Conservation (phyloP, 2,113 vertebrate genomes). For the Tragelaphus strepsiceros region DNA sequence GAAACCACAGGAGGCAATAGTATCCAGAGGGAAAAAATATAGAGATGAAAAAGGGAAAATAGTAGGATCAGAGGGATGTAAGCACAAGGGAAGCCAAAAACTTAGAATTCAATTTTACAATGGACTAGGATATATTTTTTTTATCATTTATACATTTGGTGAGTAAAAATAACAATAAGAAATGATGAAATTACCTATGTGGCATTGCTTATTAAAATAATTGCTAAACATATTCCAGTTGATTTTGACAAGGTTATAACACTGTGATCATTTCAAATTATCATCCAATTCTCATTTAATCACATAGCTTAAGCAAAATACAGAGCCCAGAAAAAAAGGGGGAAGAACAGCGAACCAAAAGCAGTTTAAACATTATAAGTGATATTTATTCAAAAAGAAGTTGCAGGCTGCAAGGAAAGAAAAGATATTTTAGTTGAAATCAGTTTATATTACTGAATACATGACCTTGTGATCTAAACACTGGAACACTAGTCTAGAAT, state of each 20-base stretch:
- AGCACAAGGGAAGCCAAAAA: not conserved
- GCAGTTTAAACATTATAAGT: constrained; percentile 26
- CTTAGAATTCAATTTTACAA: not conserved
- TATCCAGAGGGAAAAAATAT: not conserved
- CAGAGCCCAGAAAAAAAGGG: not conserved
- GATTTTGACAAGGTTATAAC: constrained; percentile 53
- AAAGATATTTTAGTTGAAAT: constrained; percentile 31
- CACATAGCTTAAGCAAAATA: constrained; percentile 25
- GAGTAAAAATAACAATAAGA: constrained; percentile 42
- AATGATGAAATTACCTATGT: constrained; percentile 34
- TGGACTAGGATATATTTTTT: not conserved
- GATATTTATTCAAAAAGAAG: constrained; percentile 48
- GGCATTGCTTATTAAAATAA: constrained; percentile 53
- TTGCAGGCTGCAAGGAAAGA: not conserved
- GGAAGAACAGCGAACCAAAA: not conserved
- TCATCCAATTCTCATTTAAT: constrained; percentile 26
- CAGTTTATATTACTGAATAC: constrained; percentile 39
- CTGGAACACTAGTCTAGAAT: constrained; percentile 10
- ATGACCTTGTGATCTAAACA: constrained; percentile 30
- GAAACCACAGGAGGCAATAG: not conserved
- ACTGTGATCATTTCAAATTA: constrained; percentile 46
- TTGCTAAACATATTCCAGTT: constrained; percentile 36
- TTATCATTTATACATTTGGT: not conserved
- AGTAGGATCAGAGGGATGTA: not conserved
- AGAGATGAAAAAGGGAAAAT: not conserved